Evolutionary conservation across 2,888 invertebrate species (phyloP).

Genomic region (Nemotelus nigrinus): DNA sequence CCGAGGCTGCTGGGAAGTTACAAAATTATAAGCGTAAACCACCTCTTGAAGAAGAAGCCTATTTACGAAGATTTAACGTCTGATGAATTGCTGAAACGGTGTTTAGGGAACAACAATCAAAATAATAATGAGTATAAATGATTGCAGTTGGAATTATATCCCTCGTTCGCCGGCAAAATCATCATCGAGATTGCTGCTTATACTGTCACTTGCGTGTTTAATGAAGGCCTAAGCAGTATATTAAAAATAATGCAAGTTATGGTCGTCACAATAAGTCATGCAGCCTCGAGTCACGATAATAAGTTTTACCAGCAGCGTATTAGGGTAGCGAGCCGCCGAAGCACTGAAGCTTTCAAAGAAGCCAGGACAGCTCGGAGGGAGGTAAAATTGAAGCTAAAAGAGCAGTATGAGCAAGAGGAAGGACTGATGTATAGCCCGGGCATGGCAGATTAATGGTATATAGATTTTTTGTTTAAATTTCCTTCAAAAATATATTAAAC

Average conservation of each 20-base stretch:
- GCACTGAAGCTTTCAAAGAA: background rate
- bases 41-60: slow-evolving; percentile 15
- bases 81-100: slow-evolving; percentile 24
- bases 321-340: background rate
- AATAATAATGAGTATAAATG: background rate
- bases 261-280: background rate
- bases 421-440: slow-evolving; percentile 8
- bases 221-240: slow-evolving; percentile 4
- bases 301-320: background rate
- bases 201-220: background rate
- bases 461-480: background rate
- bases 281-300: background rate
- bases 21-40: slow-evolving; percentile 31
- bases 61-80: slow-evolving; percentile 13
- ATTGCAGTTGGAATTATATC: background rate
- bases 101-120: background rate
- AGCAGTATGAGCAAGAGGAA: background rate
- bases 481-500: background rate
- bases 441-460: slow-evolving; percentile 1
- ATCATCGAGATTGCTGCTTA: slow-evolving; percentile 8
- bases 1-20: slow-evolving; percentile 28
- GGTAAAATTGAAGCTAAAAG: background rate
- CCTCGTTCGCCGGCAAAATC: slow-evolving; percentile 8
- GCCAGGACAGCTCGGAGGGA: slow-evolving; percentile 1
- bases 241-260: slow-evolving; percentile 5